Evolutionary conservation across 2,113 vertebrate species (phyloP).

Genomic region (Nothobranchius kuhntae): DNA sequence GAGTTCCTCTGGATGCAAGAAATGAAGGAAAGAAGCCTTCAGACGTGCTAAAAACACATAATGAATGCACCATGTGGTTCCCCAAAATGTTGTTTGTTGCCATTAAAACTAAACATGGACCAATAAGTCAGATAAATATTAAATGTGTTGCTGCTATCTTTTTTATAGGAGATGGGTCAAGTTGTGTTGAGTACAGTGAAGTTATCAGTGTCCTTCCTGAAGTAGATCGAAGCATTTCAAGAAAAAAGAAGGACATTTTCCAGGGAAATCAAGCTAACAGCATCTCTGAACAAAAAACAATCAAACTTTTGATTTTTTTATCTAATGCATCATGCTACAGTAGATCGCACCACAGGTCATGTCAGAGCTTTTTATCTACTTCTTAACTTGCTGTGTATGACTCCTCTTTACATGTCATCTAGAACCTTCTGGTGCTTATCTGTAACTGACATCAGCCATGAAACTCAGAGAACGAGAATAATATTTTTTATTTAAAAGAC

Average conservation of each 20-base stretch:
- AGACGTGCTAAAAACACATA: background rate
- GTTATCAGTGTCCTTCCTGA: background rate
- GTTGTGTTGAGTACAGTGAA: background rate
- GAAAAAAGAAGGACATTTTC: background rate
- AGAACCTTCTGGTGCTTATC: too few relatives aligned
- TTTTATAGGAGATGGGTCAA: background rate
- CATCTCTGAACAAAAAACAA: too few relatives aligned
- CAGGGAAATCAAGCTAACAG: too few relatives aligned
- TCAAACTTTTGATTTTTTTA: too few relatives aligned
- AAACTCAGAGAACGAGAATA: too few relatives aligned
- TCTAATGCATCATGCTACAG: too few relatives aligned
- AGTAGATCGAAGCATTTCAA: background rate
- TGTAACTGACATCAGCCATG: too few relatives aligned
- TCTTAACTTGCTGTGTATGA: too few relatives aligned
- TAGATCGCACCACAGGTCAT: too few relatives aligned
- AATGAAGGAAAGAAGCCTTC: background rate
- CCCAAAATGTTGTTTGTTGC: background rate
- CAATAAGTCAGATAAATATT: background rate
- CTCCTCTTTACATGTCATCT: too few relatives aligned
- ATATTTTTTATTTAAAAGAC: too few relatives aligned
- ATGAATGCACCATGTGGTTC: constrained; percentile 35
- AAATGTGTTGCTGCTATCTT: background rate
- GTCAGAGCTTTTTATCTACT: too few relatives aligned
- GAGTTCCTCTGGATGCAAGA: constrained; percentile 6
- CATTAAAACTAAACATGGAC: background rate